phyloP scores from a whole-genome alignment of 2,113 vertebrate genomes.

The Caretta caretta region DNA sequence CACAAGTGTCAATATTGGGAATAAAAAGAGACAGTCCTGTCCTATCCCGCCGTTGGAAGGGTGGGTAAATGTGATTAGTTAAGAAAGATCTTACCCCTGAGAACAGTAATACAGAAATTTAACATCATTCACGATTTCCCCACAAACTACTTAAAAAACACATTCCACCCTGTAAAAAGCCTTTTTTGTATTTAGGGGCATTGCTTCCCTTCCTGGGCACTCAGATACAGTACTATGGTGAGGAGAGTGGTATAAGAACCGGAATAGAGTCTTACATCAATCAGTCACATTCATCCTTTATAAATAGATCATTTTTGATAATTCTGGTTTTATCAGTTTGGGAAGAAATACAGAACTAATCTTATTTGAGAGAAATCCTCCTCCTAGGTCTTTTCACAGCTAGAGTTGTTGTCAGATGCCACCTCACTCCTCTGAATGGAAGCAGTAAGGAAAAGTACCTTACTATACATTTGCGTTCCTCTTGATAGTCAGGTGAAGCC shows the following conservation, averaged over 20 bases:
- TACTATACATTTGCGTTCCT: background rate
- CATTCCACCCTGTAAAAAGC: constrained; percentile 53
- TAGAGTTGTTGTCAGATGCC: constrained; percentile 3
- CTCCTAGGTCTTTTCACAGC: background rate
- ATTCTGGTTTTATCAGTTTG: constrained; percentile 46
- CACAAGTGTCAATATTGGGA: background rate
- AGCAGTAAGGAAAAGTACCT: constrained; percentile 18
- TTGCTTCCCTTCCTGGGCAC: constrained; percentile 24
- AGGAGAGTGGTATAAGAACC: no score
- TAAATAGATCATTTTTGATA: constrained; percentile 60
- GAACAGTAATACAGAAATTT: constrained; percentile 30
- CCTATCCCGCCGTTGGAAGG: constrained; percentile 32
- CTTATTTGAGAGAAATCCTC: background rate
- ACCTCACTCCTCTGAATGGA: constrained; percentile 4
- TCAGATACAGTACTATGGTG: background rate
- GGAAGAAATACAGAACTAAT: constrained; percentile 33
- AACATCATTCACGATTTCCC: constrained; percentile 65
- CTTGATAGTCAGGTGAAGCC: constrained; percentile 21
- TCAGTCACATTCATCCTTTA: constrained; percentile 59
- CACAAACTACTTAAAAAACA: constrained; percentile 59
- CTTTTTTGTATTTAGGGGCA: constrained; percentile 61
- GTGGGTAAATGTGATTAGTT: constrained; percentile 47
- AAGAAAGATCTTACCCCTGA: constrained; percentile 38
- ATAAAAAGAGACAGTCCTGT: constrained; percentile 35
- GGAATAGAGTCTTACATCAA: background rate